Base-by-base conservation (phyloP, 2,797 vertebrate genomes). In the Smutsia gigantea region DNA sequence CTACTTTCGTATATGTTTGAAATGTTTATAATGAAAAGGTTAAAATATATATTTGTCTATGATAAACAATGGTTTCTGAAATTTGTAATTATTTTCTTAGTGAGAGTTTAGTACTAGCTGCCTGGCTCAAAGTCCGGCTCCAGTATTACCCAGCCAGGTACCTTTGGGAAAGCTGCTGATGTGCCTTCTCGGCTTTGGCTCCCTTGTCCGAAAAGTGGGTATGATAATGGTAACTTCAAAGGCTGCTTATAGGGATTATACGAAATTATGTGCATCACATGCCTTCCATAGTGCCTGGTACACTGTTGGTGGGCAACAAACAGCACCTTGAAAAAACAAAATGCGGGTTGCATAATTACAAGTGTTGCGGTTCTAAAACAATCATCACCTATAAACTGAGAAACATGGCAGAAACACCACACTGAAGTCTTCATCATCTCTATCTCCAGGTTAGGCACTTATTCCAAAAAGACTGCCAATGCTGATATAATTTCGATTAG, bases 361-460 rank as follows among this genome's bases (percentile, higher is more conserved):
- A 71, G 42, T 95, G 79, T 59, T 95, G 59, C 94, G 31, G 25
- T 82, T 79, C 82, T 74, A 90, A 90, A 93, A 93, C 46, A 93
- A 31, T 57, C 66, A 93, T 42, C 39, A 79, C 17, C 14, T 53
- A 72, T 63, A 63, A 83, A 83, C 34, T 68, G 59, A 90, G 49
- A 96, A 94, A 59, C 57, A 77, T n/a, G 29, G 53, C 64, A 96
- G 82, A 95, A 95, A 96, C 37, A 96, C 95, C n/a, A 85, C 2
- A 66, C 15, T 86, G 66, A 87, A 83, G 14, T 59, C 27, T 61
- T 19, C 31, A 51, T 82, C 75, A 84, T 83, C 53, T 95, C 69
- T 27, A 66, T n/a, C 71, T 94, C 42, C 46, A 95, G 51, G 46
- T n/a, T 34, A 72, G 81, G 66, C 57, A 77, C 79, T 90, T 90